Evolutionary conservation across 2,888 invertebrate species (phyloP).

Genomic region (Drosophila emarginata): DNA sequence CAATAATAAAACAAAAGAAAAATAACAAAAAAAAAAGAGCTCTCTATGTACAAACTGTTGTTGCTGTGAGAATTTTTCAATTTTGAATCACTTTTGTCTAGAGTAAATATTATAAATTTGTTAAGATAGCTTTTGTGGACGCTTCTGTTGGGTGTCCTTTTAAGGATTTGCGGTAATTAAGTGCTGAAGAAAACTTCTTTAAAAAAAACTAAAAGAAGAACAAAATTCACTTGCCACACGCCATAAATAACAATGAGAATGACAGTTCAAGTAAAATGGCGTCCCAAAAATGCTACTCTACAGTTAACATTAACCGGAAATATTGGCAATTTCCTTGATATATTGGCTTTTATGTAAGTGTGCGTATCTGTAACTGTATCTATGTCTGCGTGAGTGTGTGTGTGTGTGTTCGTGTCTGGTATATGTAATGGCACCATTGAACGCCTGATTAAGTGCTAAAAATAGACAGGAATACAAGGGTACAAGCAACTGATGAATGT

Average conservation of each 20-base stretch:
- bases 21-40: background rate
- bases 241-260: slow-evolving; percentile 49
- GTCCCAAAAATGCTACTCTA: slow-evolving; percentile 31
- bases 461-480: slow-evolving; percentile 64
- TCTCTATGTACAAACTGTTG: background rate
- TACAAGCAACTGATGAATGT: slow-evolving; percentile 57
- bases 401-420: slow-evolving; percentile 18
- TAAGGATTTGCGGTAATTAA: slow-evolving; percentile 58
- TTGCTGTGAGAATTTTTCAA: slow-evolving; percentile 41
- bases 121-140: slow-evolving; percentile 61
- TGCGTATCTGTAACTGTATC: background rate
- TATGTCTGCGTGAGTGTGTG: background rate
- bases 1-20: slow-evolving; percentile 17
- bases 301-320: slow-evolving; percentile 67
- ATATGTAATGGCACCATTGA: slow-evolving; percentile 54
- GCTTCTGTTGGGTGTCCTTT: background rate
- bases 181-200: slow-evolving; percentile 7
- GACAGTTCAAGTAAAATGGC: slow-evolving; percentile 34
- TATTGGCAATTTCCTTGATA: slow-evolving; percentile 69
- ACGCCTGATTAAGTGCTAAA: slow-evolving; percentile 71
- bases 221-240: slow-evolving; percentile 21
- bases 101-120: slow-evolving; percentile 56
- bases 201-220: background rate
- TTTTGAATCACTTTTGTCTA: slow-evolving; percentile 37
- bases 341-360: slow-evolving; percentile 43